Evolutionary conservation across 2,113 vertebrate species (phyloP), one percentile per base, ranked within the genome.

Genomic region (Microcebus ravelobensis): DNA sequence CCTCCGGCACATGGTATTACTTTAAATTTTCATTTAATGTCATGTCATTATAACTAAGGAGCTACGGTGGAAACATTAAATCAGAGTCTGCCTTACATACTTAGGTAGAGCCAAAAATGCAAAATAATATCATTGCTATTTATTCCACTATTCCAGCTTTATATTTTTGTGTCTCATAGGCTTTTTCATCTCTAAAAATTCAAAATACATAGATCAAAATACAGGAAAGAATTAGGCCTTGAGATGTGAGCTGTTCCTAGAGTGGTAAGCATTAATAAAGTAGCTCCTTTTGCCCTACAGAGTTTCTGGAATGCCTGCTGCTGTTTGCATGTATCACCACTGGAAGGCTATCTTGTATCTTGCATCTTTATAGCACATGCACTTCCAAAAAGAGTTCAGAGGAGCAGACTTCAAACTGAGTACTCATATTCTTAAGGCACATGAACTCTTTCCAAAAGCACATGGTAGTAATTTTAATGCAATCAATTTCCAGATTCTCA

Each of bases 21-120:
- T 95, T 96, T 94, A 71, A 83, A 74, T 90, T 83, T 84, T 87
- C n/a, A 39, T 57, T 70, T 96, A 92, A 92, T 59, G 39, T 50
- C 52, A 68, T 80, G 45, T 57, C 77, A 57, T 90, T 50, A 45
- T 81, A 92, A 74, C 9, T 87, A 48, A 87, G 8, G 27, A 31
- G 23, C 48, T 85, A 91, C 70, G 31, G 20, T 91, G 27, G 76
- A 92, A 95, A 94, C 36, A 83, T 79, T 76, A 71, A 90, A 90
- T 91, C 89, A 73, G 55, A 94, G 85, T 15, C 76, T 81, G 48
- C 27, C 27, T 88, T 81, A 50, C 31, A 34, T 79, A 34, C 25
- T 59, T 84, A 39, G 76, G 57, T 42, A 29, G 42, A 92, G 25
- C 18, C 59, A 57, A 87, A 96, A 85, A 87, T n/a, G 67, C 21